Percentiles rank a stretch among this genome's conserved stretches.
These are phyloP conservation scores for Baccha elongata DNA, from an alignment of 2,888 invertebrate species.

Conservation along the genomic window DNA sequence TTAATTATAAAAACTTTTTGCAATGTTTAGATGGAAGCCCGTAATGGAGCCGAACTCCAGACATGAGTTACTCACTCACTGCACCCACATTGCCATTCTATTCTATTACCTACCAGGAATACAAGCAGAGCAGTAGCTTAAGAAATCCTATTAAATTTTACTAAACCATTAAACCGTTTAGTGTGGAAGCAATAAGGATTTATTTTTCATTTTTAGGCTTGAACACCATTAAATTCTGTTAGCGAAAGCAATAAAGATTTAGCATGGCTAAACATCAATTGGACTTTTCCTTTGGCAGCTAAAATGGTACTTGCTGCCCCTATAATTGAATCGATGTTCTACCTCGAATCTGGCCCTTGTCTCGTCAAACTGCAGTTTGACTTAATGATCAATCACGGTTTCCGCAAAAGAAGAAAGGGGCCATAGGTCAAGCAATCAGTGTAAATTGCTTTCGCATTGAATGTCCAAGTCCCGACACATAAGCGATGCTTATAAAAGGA, in stretches of 20 bases:
- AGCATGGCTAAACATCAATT: conserved; percentile 23
- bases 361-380: conserved; percentile 67
- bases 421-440: conserved; percentile 67
- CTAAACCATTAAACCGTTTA: conserved; percentile 50
- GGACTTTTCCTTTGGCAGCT: conserved; percentile 26
- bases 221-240: conserved; percentile 49
- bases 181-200: conserved; percentile 51
- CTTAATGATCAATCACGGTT: conserved; percentile 69
- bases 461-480: conserved; percentile 15
- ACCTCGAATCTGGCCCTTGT: conserved; percentile 42
- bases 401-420: conserved; percentile 41
- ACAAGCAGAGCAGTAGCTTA: conserved; percentile 45
- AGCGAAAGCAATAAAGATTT: conserved; percentile 53
- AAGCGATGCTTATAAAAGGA: conserved; percentile 41
- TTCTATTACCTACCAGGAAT: conserved; percentile 1
- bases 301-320: conserved; percentile 31
- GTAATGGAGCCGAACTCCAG: background rate
- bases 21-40: background rate
- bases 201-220: conserved; percentile 46
- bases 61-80: conserved; percentile 27
- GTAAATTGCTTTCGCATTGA: conserved; percentile 54
- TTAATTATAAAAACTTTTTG: conserved; percentile 40
- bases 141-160: conserved; percentile 58
- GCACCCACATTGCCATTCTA: conserved; percentile 43
- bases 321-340: conserved; percentile 69